phyloP scores from a whole-genome alignment of 2,113 vertebrate genomes.

The Patagioenas fasciata region DNA sequence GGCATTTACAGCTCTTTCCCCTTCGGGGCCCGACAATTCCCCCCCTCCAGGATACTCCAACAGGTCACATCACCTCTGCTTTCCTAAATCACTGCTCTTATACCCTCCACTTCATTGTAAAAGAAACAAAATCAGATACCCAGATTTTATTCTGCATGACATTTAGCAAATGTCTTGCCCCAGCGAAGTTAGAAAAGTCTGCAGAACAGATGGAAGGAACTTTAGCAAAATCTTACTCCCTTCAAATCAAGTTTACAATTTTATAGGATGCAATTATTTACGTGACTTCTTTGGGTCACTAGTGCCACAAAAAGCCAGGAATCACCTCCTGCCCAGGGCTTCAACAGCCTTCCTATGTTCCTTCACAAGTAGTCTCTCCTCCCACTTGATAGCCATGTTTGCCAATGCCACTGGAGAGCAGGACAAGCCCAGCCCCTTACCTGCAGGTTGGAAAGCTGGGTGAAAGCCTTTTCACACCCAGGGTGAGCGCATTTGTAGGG shows the following conservation, averaged over 20 bases:
- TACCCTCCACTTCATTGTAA: neutral
- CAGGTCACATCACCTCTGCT: neutral
- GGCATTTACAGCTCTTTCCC: neutral
- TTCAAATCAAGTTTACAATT: neutral
- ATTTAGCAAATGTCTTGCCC: neutral
- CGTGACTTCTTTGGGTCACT: neutral
- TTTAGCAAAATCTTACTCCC: accelerated
- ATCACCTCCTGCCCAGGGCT: neutral
- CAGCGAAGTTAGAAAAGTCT: neutral
- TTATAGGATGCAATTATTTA: neutral
- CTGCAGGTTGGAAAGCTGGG: conserved; percentile 97
- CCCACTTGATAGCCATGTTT: neutral
- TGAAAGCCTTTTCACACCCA: conserved; percentile 97
- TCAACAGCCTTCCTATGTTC: neutral
- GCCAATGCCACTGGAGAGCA: neutral
- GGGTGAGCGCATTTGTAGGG: conserved; percentile 94
- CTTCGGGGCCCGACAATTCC: neutral
- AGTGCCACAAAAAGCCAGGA: neutral
- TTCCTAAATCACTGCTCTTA: neutral
- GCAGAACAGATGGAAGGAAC: neutral
- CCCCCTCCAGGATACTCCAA: neutral
- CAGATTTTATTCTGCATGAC: neutral
- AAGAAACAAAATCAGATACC: neutral
- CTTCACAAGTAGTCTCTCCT: neutral
- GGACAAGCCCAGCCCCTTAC: conserved; percentile 65